Conservation (phyloP, 2,797 vertebrate species). For the Parauchenoglanis punctatus region DNA sequence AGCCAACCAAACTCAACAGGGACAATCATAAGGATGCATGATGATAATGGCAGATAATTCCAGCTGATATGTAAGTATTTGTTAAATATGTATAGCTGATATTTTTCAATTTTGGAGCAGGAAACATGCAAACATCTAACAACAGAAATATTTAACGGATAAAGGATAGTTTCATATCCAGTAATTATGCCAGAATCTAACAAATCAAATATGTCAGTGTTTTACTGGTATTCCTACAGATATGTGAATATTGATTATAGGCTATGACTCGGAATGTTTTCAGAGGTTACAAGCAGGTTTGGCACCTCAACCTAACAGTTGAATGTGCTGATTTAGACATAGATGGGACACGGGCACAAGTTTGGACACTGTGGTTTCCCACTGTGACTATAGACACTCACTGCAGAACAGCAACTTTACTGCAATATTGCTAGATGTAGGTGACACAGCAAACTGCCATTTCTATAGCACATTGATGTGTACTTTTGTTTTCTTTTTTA, state of each 20-base stretch:
- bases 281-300: conserved; percentile 13
- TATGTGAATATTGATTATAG: conserved; percentile 27
- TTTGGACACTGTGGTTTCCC: conserved; percentile 35
- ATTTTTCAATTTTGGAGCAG: neutral
- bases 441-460: conserved; percentile 69
- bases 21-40: conserved; percentile 15
- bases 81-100: neutral
- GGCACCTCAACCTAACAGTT: neutral
- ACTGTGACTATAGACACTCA: conserved; percentile 46
- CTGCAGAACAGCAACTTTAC: conserved; percentile 39
- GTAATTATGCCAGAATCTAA: conserved; percentile 7
- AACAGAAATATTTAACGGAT: neutral
- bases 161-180: conserved; percentile 15
- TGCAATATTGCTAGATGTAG: conserved; percentile 39
- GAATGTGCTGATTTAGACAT: conserved; percentile 17
- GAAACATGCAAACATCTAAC: neutral
- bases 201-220: neutral
- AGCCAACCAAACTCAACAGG: neutral
- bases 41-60: neutral
- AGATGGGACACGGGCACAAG: conserved; percentile 33
- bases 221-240: conserved; percentile 20
- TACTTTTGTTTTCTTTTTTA: conserved; percentile 64
- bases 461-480: conserved; percentile 75
- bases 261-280: conserved; percentile 26
- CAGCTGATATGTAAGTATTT: conserved; percentile 16